phyloP scores from a whole-genome alignment of 2,888 invertebrate genomes.

The Galerucella nymphaeae region DNA sequence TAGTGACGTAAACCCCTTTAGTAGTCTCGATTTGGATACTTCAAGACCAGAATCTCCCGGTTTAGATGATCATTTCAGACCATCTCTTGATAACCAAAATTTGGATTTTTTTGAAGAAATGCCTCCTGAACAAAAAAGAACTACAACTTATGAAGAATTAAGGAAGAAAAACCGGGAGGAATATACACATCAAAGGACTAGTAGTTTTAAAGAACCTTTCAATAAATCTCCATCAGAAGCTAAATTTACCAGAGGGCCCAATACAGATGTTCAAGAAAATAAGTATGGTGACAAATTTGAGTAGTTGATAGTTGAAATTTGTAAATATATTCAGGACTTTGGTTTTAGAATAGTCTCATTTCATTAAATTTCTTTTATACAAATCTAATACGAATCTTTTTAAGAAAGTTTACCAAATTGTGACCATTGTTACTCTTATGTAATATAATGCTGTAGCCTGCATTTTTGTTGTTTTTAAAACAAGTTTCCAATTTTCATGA shows the following conservation, averaged over 20 bases:
- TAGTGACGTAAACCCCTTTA: slow-evolving; percentile 68
- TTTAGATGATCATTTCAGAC: slow-evolving; percentile 71
- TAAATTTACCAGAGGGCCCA: slow-evolving; percentile 18
- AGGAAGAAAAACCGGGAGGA: slow-evolving; percentile 77
- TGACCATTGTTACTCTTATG: too few relatives aligned
- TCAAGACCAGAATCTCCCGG: slow-evolving; percentile 71
- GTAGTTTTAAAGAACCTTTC: slow-evolving; percentile 50
- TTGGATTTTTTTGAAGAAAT: slow-evolving; percentile 68
- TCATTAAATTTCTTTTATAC: too few relatives aligned
- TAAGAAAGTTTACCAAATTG: too few relatives aligned
- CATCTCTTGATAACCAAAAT: slow-evolving; percentile 67
- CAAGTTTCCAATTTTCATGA: too few relatives aligned
- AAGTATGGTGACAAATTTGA: slow-evolving; percentile 57
- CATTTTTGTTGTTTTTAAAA: too few relatives aligned
- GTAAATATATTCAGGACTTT: neutral
- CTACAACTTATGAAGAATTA: slow-evolving; percentile 78
- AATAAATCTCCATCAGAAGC: slow-evolving; percentile 34
- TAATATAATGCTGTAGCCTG: too few relatives aligned
- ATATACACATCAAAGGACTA: slow-evolving; percentile 62
- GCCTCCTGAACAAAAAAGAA: slow-evolving; percentile 63
- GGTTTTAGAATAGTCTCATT: neutral
- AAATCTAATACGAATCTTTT: too few relatives aligned
- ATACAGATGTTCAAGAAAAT: slow-evolving; percentile 39
- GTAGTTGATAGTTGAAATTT: neutral
- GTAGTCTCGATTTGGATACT: slow-evolving; percentile 68